Evolutionary conservation across 2,113 vertebrate species (phyloP), one percentile per base, ranked within the genome.

Genomic region (Podarcis muralis): DNA sequence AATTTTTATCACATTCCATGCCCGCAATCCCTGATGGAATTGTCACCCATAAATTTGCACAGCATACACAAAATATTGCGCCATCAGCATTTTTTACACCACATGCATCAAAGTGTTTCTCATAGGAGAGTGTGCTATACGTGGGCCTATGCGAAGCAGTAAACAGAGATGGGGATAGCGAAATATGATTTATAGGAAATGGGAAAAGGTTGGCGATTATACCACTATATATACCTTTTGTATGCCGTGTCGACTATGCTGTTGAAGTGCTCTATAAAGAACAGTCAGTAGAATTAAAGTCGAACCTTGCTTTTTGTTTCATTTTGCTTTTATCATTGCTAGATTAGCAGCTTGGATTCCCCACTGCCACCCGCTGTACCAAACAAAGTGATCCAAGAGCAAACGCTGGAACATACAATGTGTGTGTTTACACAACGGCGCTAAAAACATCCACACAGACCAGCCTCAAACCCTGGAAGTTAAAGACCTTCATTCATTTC

Each of bases 1-100:
- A 95, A 95, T 95, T 97, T 96, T 95, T 95, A 95, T 95, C 93
- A 94, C 93, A 94, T 96, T 92, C 92, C 85, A 85, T 95, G 91
- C 93, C 92, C 89, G n/a, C 88, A 89, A 91, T 95, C 93, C 87
- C 86, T 94, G 92, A 91, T 95, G 92, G 89, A 94, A 96, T 95
- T 95, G 91, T 93, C 92, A 94, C 87, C 94, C 93, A 96, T 96
- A 96, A 96, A 96, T 96, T 97, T 96, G 89, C 95, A 93, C 92
- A 9, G 93, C 88, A 95, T 95, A 95, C 87, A 92, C 90, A 96
- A 96, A 96, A 95, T 96, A 95, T 94, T 94, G 90, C 90, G 85
- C 90, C 65, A 90, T 95, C 93, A 96, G 90, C 93, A 91, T 90
- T 95, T 96, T 53, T 92, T 59, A 77, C 85, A 89, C 87, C 85